Base-by-base conservation (phyloP, 1,140 invertebrate species). In the Meloidogyne hapla region DNA sequence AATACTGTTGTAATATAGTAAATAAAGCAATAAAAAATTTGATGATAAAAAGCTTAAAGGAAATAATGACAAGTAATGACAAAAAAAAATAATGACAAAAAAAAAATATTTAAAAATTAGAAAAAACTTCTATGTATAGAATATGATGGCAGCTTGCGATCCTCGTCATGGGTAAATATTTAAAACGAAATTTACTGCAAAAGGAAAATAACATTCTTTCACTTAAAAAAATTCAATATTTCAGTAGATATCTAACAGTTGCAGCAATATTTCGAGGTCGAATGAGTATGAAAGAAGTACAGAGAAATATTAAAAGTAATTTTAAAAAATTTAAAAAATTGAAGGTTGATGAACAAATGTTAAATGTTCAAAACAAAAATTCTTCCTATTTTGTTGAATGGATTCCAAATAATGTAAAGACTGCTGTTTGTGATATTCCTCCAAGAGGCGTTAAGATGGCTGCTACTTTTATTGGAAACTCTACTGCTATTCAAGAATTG, bases 121-220 rank as follows among this genome's bases (percentile, higher is more conserved):
- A 21, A 48, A 70, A 28, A 28, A 13, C 8, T 61, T 26, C 2
- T 48, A 12, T 72, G 1, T 8, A 61, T 12, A 90, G 83, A 90
- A 90, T 88, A 96, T 96, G 94, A 96, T 96, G 94, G 94, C 93
- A 26, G 94, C 94, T 21, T 96, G 94, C 86, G 89, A 90, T 82
- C 90, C 90, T 8, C 86, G 90, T 93, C 94, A 94, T 86, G 94
- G 94, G 62, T 90, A 56, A n/a, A 56, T n/a, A 33, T 33, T 6
- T 33, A 33, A 33, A 33, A 33, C 9, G 9, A 33, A 33, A 33
- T 33, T 33, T 4, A 8, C 33, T 8, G 33, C 40, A 13, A 12
- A 9, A 56, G 13, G 13, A 48, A 18, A n/a, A n/a, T n/a, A n/a
- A n/a, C n/a, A n/a, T n/a, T n/a, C n/a, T n/a, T n/a, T n/a, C n/a